These are phyloP conservation scores for Drosophila affinis DNA, from an alignment of 2,888 invertebrate genomes.

Conservation along the genomic window DNA sequence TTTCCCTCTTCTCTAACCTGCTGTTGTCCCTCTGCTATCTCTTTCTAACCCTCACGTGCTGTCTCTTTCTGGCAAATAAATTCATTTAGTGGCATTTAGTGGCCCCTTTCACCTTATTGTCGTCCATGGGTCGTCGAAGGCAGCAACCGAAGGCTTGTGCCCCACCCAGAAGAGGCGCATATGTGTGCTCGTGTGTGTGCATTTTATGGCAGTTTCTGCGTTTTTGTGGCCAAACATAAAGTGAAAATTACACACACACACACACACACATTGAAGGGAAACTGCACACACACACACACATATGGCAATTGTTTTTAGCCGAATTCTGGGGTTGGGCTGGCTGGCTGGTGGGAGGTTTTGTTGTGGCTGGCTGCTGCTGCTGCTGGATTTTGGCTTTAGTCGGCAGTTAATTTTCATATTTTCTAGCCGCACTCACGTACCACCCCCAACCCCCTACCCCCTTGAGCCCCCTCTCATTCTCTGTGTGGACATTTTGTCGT, in stretches of 20 bases:
- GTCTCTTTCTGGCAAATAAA: constrained; percentile 66
- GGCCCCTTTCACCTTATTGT: constrained; percentile 80
- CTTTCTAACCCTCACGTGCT: not conserved
- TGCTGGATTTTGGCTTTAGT: constrained; percentile 75
- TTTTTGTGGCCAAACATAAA: constrained; percentile 79
- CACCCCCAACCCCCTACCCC: not conserved
- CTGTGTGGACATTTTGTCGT: constrained; percentile 73
- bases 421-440: constrained; percentile 66
- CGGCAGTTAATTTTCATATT: constrained; percentile 81
- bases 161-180: constrained; percentile 22
- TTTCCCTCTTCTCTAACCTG: not conserved
- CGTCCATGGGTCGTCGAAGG: constrained; percentile 55
- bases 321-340: constrained; percentile 15
- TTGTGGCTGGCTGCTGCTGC: constrained; percentile 46
- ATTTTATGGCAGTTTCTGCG: constrained; percentile 79
- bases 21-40: not conserved
- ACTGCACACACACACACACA: constrained; percentile 26
- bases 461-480: not conserved
- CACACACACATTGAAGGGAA: constrained; percentile 13
- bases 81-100: constrained; percentile 82
- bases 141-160: constrained; percentile 3
- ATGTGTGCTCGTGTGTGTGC: constrained; percentile 61
- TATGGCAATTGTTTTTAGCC: constrained; percentile 70
- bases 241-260: constrained; percentile 73
- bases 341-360: not conserved